Evolutionary conservation across 2,113 vertebrate genomes (phyloP).

Genomic region (Orycteropus afer): DNA sequence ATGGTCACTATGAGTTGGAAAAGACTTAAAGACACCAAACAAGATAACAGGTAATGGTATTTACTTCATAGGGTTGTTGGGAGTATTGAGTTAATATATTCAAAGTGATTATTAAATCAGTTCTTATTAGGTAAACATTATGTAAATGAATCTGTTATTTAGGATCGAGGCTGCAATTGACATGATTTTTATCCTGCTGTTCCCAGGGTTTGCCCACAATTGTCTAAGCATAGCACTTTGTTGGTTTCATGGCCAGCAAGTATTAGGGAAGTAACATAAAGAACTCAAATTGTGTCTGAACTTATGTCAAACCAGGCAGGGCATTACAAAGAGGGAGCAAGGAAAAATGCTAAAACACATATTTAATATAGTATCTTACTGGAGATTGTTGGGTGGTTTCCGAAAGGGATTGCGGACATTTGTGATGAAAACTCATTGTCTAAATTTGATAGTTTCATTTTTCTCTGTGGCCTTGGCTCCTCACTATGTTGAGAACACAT

Average conservation of each 20-base stretch:
- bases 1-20: no score
- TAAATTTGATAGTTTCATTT: neutral
- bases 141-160: neutral
- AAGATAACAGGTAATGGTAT: no score
- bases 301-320: neutral
- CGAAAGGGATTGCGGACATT: neutral
- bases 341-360: neutral
- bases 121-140: neutral
- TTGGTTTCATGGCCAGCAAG: no score
- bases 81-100: neutral
- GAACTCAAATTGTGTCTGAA: no score
- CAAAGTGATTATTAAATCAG: neutral
- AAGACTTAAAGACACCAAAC: no score
- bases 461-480: conserved; percentile 19
- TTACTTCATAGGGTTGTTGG: neutral
- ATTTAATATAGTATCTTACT: neutral
- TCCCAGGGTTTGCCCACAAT: no score
- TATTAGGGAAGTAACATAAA: no score
- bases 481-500: neutral
- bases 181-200: no score
- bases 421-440: neutral
- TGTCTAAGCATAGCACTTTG: no score
- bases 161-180: neutral
- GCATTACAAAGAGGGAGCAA: neutral
- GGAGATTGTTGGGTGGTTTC: neutral